phyloP scores from a whole-genome alignment of 2,888 invertebrate genomes.

The Epistrophella euchroma region DNA sequence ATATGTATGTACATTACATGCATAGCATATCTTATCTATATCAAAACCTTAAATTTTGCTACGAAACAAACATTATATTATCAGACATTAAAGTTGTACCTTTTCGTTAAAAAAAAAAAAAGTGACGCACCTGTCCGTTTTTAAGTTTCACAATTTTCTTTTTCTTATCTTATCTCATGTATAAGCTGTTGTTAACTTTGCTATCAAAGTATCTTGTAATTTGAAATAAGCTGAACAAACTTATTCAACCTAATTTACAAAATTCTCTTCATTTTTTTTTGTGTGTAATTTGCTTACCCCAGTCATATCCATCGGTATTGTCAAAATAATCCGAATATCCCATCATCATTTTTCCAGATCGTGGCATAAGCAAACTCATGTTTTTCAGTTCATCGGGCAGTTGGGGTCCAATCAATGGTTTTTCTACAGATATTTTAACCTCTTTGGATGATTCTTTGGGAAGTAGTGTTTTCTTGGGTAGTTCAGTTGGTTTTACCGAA shows the following conservation, averaged over 20 bases:
- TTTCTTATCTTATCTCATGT: constrained; percentile 61
- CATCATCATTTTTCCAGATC: constrained; percentile 60
- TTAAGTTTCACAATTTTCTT: constrained; percentile 54
- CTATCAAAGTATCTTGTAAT: constrained; percentile 48
- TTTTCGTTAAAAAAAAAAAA: constrained; percentile 17
- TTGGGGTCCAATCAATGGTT: constrained; percentile 5
- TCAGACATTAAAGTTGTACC: neutral
- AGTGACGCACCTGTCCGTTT: constrained; percentile 61
- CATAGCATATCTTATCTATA: neutral
- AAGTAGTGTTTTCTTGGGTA: constrained; percentile 19
- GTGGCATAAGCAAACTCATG: neutral
- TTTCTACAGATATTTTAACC: neutral
- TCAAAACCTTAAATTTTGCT: constrained; percentile 7
- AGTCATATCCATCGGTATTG: constrained; percentile 66
- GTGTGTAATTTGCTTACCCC: constrained; percentile 62
- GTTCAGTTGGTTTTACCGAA: constrained; percentile 13
- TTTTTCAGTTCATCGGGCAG: constrained; percentile 22
- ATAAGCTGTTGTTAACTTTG: constrained; percentile 39
- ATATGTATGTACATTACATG: no score
- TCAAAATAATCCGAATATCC: constrained; percentile 34
- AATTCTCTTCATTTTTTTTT: neutral
- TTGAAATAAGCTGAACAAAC: constrained; percentile 6
- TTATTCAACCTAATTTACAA: constrained; percentile 31
- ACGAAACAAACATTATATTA: constrained; percentile 16
- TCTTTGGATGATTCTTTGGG: constrained; percentile 29